Evolutionary conservation across 2,797 vertebrate genomes (phyloP), one percentile per base, ranked within the genome.

Genomic region (Micropoecilia bifurca): DNA sequence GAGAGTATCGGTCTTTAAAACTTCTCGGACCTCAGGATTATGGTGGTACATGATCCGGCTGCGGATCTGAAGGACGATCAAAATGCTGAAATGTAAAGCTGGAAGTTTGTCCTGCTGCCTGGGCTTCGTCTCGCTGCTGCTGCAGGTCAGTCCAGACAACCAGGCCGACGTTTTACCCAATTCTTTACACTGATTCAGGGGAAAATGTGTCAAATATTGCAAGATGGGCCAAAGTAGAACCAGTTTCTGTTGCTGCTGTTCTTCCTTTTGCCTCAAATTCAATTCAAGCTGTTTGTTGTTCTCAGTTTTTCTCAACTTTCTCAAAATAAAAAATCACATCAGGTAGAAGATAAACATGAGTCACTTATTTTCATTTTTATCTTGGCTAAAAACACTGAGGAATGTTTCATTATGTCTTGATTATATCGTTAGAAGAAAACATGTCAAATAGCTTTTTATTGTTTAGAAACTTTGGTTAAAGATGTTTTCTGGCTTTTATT

Each of bases 71-170:
- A 59, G 80, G 45, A 84, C 7, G 75, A 82, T 83, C 79, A 93
- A 76, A 76, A 95, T 95, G 95, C 78, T 90, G 90, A 93, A 61
- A 86, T 89, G 78, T 90, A 87, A 94, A 92, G 83, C 63, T 75
- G 2, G 77, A 14, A 14, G 57, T 71, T 74, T 10, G 74, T 50
- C 91, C 22, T 87, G 81, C 76, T 82, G 78, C 74, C 73, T 93
- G 77, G 79, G 83, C 53, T 36, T 91, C 76, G 48, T 48, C 57
- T 90, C 81, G 45, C 78, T 92, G 53, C 89, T 87, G 30, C 82
- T 90, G 47, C 83, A 87, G 93, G 95, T 96, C 66, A 92, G 95
- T 92, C 55, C 9, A n/a, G 57, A 1, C n/a, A 36, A 6, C 39
- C 48, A 48, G 36, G 22, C 12, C 4, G 1, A 25, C 20, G 1